Evolutionary conservation across 2,797 vertebrate genomes (phyloP).

Genomic region (Capromys pilorides): DNA sequence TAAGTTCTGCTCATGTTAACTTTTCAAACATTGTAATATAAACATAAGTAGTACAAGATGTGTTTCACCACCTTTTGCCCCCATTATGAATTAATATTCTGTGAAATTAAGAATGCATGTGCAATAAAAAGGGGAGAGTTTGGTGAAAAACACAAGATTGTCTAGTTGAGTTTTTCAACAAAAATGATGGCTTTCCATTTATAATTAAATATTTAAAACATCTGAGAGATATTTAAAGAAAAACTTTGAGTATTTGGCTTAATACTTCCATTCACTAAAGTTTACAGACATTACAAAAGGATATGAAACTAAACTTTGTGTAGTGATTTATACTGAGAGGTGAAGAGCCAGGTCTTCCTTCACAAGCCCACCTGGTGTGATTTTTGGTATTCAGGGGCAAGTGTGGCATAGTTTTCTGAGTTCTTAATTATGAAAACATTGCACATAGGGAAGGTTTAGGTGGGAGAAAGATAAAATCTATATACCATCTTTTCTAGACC

Average conservation of each 20-base stretch:
- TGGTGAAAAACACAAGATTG: background rate
- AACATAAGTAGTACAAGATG: constrained; percentile 12
- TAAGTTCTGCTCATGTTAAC: constrained; percentile 10
- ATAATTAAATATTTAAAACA: constrained; percentile 43
- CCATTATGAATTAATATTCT: constrained; percentile 10
- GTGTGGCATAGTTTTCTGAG: background rate
- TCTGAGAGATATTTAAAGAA: constrained; percentile 50
- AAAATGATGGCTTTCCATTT: constrained; percentile 30
- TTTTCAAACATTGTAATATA: constrained; percentile 37
- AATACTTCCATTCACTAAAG: background rate
- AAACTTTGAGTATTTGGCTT: constrained; percentile 67
- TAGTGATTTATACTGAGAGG: constrained; percentile 61
- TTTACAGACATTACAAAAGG: no score
- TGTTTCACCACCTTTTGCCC: constrained; percentile 10
- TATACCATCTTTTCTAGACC: background rate
- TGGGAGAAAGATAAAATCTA: background rate
- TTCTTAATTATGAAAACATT: background rate
- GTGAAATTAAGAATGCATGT: constrained; percentile 7
- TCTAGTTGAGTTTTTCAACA: constrained; percentile 35
- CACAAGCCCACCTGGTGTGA: background rate
- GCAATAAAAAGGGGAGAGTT: background rate
- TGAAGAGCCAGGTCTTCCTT: background rate
- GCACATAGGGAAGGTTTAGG: background rate
- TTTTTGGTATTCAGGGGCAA: background rate
- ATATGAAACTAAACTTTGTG: background rate